These are phyloP conservation scores for Rotaria sp. DNA, from an alignment of 2,888 invertebrate species.

Conservation along the genomic window DNA sequence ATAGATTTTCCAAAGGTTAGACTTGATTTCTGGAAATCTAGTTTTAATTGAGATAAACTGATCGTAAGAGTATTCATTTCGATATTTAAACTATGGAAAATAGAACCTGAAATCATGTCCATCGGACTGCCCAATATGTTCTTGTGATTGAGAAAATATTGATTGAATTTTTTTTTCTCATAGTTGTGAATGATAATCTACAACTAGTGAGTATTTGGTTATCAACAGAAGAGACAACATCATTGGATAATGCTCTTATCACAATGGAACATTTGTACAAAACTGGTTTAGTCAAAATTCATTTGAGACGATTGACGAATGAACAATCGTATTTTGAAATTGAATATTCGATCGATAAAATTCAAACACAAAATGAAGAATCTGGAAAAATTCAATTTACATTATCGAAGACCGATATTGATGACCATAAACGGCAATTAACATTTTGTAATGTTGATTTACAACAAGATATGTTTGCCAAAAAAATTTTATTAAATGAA, in stretches of 20 bases:
- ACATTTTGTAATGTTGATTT: slow-evolving; percentile 8
- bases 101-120: too few relatives aligned
- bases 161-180: neutral
- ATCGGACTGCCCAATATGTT: too few relatives aligned
- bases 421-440: slow-evolving; percentile 24
- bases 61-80: too few relatives aligned
- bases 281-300: neutral
- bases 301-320: neutral
- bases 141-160: too few relatives aligned
- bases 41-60: too few relatives aligned
- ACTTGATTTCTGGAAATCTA: too few relatives aligned
- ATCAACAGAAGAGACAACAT: neutral
- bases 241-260: neutral
- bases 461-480: neutral
- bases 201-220: neutral
- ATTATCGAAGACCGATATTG: neutral
- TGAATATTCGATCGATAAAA: neutral
- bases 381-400: neutral
- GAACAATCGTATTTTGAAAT: neutral
- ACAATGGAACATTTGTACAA: neutral
- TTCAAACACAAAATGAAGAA: neutral
- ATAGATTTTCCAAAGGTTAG: too few relatives aligned
- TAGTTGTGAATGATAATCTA: neutral
- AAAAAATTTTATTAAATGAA: slow-evolving; percentile 25
- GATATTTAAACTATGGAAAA: too few relatives aligned